Percentiles rank a stretch among this genome's conserved stretches.
phyloP scores from a whole-genome alignment of 2,113 vertebrate species.

The Larimichthys crocea region DNA sequence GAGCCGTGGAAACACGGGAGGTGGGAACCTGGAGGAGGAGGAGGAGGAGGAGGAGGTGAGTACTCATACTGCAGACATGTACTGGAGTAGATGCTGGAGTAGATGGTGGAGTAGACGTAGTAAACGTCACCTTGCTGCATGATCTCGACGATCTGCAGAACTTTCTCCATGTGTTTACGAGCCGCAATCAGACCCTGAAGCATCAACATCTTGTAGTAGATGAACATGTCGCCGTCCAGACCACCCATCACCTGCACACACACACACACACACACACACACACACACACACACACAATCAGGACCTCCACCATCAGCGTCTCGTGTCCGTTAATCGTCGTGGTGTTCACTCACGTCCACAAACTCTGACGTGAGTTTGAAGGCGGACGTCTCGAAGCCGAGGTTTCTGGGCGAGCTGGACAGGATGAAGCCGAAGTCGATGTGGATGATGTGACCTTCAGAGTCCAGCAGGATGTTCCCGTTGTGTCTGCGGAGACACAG shows the following conservation, averaged over 20 bases:
- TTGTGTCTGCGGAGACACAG: conserved; percentile 85
- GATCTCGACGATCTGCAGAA: conserved; percentile 96
- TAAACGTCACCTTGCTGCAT: conserved; percentile 92
- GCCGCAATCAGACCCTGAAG: conserved; percentile 95
- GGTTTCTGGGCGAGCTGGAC: conserved; percentile 91
- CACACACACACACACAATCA: too few relatives aligned
- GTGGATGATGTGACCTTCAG: conserved; percentile 95
- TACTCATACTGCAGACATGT: too few relatives aligned
- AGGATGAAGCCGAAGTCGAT: conserved; percentile 96
- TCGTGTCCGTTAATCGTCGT: too few relatives aligned
- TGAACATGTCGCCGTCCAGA: conserved; percentile 95
- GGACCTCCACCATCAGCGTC: background rate
- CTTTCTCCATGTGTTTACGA: conserved; percentile 96
- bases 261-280: background rate
- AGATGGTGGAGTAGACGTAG: background rate
- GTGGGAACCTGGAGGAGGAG: conserved; percentile 87
- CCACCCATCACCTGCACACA: conserved; percentile 93
- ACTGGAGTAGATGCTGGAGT: background rate
- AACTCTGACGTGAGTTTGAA: conserved; percentile 94
- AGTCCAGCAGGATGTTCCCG: conserved; percentile 93
- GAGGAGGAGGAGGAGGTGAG: background rate
- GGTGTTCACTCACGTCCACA: conserved; percentile 84
- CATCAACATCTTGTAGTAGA: conserved; percentile 99
- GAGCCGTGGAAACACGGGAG: conserved; percentile 95
- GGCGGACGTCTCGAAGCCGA: conserved; percentile 94